Evolutionary conservation across 2,888 invertebrate species (phyloP).

Genomic region (Oxyteleia sp.): DNA sequence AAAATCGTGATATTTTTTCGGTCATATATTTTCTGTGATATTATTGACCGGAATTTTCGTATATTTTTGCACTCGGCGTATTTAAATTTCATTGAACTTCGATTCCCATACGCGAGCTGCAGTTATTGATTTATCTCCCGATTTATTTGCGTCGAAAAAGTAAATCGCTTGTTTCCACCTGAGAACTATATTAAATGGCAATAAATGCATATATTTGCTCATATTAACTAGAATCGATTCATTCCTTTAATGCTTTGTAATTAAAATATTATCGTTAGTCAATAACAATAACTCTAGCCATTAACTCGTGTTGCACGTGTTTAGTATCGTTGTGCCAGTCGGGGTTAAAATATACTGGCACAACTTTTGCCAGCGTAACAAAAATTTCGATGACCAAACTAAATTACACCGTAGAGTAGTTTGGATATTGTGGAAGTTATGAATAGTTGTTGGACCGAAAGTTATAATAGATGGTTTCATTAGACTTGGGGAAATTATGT

Average conservation of each 20-base stretch:
- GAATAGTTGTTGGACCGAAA: constrained; percentile 1
- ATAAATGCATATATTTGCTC: background rate
- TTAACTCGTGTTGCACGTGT: background rate
- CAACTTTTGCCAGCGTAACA: background rate
- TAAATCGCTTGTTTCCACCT: background rate
- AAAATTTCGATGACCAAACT: constrained; percentile 8
- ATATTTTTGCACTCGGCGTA: background rate
- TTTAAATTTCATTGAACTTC: constrained; percentile 22
- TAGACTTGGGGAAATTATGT: background rate
- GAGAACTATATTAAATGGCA: background rate
- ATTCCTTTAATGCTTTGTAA: background rate
- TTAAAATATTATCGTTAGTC: background rate
- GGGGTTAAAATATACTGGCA: constrained; percentile 1
- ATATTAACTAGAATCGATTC: background rate
- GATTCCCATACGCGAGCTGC: background rate
- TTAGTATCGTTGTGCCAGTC: background rate
- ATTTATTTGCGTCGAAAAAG: constrained; percentile 12
- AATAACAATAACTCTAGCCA: background rate
- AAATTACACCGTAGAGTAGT: background rate
- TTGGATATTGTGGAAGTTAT: background rate
- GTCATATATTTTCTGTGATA: no score
- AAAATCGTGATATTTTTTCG: no score
- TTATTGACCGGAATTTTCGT: background rate
- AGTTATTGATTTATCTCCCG: constrained; percentile 13
- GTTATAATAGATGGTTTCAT: background rate